Percentiles rank a stretch among this genome's conserved stretches.
These are phyloP conservation scores for Sialis lutaria DNA, from an alignment of 2,888 invertebrate genomes.

Conservation along the genomic window DNA sequence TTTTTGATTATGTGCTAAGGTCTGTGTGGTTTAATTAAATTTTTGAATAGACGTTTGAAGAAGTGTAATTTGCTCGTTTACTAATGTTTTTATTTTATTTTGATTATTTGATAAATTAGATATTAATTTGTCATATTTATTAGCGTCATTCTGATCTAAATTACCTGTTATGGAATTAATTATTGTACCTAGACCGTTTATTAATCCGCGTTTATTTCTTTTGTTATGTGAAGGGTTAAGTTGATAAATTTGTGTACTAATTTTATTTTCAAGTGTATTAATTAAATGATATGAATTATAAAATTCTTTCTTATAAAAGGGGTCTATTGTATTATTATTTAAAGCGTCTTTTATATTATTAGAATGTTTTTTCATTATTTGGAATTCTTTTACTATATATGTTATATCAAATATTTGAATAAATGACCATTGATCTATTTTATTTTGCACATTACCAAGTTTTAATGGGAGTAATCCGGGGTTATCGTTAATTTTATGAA, in stretches of 20 bases:
- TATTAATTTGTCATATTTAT: not conserved
- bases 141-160: not conserved
- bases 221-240: not conserved
- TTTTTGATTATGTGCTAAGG: too few relatives aligned
- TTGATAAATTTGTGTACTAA: not conserved
- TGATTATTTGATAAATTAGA: not conserved
- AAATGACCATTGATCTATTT: not conserved
- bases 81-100: not conserved
- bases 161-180: not conserved
- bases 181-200: not conserved
- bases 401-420: not conserved
- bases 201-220: not conserved
- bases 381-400: not conserved
- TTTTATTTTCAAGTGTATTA: not conserved
- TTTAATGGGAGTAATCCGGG: not conserved
- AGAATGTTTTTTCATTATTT: not conserved
- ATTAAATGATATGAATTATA: not conserved
- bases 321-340: not conserved
- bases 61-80: not conserved
- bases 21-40: not conserved
- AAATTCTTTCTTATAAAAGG: not conserved
- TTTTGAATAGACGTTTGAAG: not conserved
- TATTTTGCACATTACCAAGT: not conserved
- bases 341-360: not conserved
- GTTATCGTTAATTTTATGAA: not conserved